These are phyloP conservation scores for Rugalucina vietnamica DNA, from an alignment of 2,888 invertebrate genomes.

Conservation along the genomic window DNA sequence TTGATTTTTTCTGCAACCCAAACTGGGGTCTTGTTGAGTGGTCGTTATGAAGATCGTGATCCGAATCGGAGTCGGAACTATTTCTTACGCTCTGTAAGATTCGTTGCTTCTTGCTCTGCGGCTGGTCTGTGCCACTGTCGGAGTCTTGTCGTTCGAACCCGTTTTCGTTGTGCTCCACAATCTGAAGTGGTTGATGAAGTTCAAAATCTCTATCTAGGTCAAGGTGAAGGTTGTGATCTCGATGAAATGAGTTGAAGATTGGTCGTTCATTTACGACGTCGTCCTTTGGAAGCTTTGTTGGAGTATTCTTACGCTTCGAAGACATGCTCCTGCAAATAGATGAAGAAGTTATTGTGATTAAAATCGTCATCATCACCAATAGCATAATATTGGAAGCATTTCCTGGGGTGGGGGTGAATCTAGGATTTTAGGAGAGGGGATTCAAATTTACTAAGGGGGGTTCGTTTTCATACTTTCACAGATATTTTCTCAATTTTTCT, in stretches of 20 bases:
- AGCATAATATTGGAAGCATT: too few species aligned
- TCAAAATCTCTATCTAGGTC: conserved; percentile 51
- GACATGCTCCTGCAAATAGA: conserved; percentile 90
- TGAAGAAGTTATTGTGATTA: not conserved
- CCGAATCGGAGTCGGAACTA: conserved; percentile 76
- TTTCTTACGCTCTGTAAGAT: conserved; percentile 76
- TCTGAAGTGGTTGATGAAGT: conserved; percentile 54
- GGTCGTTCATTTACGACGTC: conserved; percentile 76
- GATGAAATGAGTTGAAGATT: conserved; percentile 48
- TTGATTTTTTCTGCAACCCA: conserved; percentile 86
- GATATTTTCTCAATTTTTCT: too few species aligned
- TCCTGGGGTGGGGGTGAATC: too few species aligned
- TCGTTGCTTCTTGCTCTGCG: conserved; percentile 77
- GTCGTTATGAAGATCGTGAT: conserved; percentile 67
- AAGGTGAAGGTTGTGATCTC: conserved; percentile 47
- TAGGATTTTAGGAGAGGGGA: too few species aligned
- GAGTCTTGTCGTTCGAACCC: conserved; percentile 65
- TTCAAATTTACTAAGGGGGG: too few species aligned
- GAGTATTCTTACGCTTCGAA: conserved; percentile 98
- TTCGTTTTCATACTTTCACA: too few species aligned
- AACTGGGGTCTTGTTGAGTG: conserved; percentile 73
- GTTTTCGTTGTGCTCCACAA: conserved; percentile 61
- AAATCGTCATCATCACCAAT: too few species aligned
- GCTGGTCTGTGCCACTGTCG: conserved; percentile 66
- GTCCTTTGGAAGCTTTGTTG: conserved; percentile 95